Evolutionary conservation across 2,888 invertebrate genomes (phyloP).

Genomic region (Ectemnius cavifrons): DNA sequence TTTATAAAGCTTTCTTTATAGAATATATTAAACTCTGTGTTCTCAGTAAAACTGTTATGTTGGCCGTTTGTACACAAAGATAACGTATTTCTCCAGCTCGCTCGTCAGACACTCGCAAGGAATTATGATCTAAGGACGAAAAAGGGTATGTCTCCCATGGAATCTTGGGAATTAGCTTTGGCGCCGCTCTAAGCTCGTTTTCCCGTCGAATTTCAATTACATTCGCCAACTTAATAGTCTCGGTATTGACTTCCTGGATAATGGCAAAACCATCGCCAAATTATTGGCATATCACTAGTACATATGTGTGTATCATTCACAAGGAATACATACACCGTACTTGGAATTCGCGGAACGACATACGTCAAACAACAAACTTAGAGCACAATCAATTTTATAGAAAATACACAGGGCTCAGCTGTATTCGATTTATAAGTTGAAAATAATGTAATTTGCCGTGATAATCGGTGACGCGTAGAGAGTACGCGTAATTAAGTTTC

Average conservation of each 20-base stretch:
- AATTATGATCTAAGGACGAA: conserved; percentile 4
- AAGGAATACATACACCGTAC: too few species aligned
- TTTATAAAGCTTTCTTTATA: conserved; percentile 60
- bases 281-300: too few species aligned
- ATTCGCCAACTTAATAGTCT: conserved; percentile 5
- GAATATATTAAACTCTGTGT: conserved; percentile 63
- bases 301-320: too few species aligned
- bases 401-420: too few species aligned
- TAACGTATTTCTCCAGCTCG: conserved; percentile 16
- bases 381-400: too few species aligned
- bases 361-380: too few species aligned
- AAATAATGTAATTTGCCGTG: too few species aligned
- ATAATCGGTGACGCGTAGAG: too few species aligned
- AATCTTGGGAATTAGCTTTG: background rate
- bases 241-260: background rate
- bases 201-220: background rate
- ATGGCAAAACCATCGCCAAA: too few species aligned
- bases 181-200: background rate
- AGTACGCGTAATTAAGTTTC: too few species aligned
- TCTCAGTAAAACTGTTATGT: conserved; percentile 43
- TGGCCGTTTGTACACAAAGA: conserved; percentile 51
- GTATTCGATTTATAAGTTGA: too few species aligned
- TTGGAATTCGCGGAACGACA: too few species aligned
- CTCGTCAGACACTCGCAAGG: background rate
- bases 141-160: conserved; percentile 2